Evolutionary conservation across 2,888 invertebrate species (phyloP), one percentile per base, ranked within the genome.

Genomic region (Diplazon laetatorius): DNA sequence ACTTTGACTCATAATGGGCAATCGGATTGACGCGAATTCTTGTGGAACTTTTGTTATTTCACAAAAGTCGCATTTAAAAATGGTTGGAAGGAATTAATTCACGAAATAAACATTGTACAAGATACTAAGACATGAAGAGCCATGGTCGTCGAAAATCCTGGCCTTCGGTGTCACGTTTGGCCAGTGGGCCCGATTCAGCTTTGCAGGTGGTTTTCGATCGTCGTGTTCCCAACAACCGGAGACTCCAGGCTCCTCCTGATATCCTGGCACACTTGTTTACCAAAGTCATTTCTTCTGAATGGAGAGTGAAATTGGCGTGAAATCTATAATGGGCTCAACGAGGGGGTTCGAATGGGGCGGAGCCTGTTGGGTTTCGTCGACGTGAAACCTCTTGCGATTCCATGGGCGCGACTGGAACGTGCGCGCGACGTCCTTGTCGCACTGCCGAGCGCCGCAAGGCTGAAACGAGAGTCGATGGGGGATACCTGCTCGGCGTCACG

Each of bases 251-350:
- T 30, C 48, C 44, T 84, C 39, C 78, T 84, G 68, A 12, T 79
- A 59, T 70, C 85, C 82, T 82, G 73, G 55, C 73, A 82, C 35
- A 69, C 76, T 81, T 84, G 85, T 84, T 86, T 86, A 85, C 84
- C 52, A 72, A 72, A 73, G 79, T 83, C 82, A 78, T 84, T 84
- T 83, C 79, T 84, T 84, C 76, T 82, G 80, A 84, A 82, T 82
- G 70, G 79, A 66, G 77, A 78, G 77, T 78, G 78, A 75, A 76
- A 80, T 80, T 80, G 72, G 76, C 80, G 80, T 80, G 72, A 80
- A 80, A 80, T 80, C n/a, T 80, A 73, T 59, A 79, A 79, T 72
- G 59, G 63, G 25, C n/a, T n/a, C 44, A 57, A 42, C 1, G 10
- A 57, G 42, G 52, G 22, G 12, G n/a, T n/a, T n/a, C n/a, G n/a